These are phyloP conservation scores for Drosophila obscura DNA, from an alignment of 1,140 invertebrate species.

Conservation along the genomic window DNA sequence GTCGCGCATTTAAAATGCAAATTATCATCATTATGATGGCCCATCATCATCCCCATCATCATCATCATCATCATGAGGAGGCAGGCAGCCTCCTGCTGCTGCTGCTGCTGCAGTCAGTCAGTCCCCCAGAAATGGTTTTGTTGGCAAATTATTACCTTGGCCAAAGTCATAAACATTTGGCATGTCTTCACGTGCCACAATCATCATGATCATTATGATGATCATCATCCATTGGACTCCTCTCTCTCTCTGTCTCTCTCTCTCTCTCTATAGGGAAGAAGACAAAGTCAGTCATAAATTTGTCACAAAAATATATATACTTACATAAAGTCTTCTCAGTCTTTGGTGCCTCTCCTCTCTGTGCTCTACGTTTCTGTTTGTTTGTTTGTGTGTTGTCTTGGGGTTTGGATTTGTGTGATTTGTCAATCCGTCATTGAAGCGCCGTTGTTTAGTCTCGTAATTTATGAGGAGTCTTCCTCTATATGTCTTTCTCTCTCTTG, in stretches of 20 bases:
- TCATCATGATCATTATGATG: conserved; percentile 43
- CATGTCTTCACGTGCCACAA: conserved; percentile 76
- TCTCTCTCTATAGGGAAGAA: not conserved
- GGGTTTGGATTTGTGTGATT: conserved; percentile 48
- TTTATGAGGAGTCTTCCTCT: conserved; percentile 49
- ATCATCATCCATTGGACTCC: conserved; percentile 20
- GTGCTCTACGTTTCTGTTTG: not conserved
- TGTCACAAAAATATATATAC: conserved; percentile 69
- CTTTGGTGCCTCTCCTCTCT: conserved; percentile 1
- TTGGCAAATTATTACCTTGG: conserved; percentile 80
- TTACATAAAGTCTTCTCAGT: conserved; percentile 42
- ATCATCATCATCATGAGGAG: conserved; percentile 27
- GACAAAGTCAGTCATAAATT: conserved; percentile 76
- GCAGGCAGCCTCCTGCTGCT: conserved; percentile 43
- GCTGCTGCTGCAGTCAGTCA: conserved; percentile 22
- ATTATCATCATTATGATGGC: conserved; percentile 79
- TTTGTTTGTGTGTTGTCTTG: conserved; percentile 1
- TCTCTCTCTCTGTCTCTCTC: not conserved
- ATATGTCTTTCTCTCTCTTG: conserved; percentile 20
- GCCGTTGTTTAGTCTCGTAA: conserved; percentile 60
- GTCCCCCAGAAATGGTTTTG: conserved; percentile 45
- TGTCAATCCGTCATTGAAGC: conserved; percentile 81
- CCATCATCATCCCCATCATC: conserved; percentile 58
- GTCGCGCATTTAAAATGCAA: conserved; percentile 82
- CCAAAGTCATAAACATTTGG: conserved; percentile 74